Percentiles rank a stretch among this genome's conserved stretches.
Evolutionary conservation across 2,113 vertebrate genomes (phyloP).

Genomic region (Gnathonemus echidnorhynchus): DNA sequence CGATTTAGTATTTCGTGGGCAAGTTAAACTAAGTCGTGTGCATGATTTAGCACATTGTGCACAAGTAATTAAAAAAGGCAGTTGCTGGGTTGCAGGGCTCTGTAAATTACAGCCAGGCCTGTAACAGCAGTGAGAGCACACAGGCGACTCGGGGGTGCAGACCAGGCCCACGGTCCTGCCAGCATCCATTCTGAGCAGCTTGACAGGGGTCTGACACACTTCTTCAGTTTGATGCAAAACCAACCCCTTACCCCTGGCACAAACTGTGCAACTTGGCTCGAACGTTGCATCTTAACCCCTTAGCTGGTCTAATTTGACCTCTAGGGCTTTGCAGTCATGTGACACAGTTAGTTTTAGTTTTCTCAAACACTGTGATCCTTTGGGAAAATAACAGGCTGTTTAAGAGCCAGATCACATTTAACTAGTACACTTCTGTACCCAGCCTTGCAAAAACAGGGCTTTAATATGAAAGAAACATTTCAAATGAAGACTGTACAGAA

Average conservation of each 20-base stretch:
- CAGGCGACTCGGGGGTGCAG: background rate
- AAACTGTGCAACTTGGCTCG: background rate
- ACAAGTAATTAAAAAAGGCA: background rate
- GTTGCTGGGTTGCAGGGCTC: background rate
- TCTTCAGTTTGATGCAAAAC: background rate
- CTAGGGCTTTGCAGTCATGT: constrained; percentile 3
- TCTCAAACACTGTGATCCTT: background rate
- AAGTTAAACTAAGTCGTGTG: background rate
- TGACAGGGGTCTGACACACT: background rate
- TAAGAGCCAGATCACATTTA: background rate
- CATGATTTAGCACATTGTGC: background rate
- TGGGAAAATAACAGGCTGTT: background rate
- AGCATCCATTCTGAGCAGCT: background rate
- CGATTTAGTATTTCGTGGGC: background rate
- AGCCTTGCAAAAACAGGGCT: background rate
- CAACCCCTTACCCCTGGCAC: background rate
- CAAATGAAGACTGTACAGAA: background rate
- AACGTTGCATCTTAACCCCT: background rate
- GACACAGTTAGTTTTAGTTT: background rate
- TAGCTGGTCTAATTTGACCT: background rate
- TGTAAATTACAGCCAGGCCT: background rate
- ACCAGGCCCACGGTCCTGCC: background rate
- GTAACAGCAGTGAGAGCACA: background rate
- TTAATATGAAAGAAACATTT: background rate
- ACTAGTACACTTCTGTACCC: background rate